Conservation (phyloP, 2,888 invertebrate species). For the Lordiphosa fenestrarum region DNA sequence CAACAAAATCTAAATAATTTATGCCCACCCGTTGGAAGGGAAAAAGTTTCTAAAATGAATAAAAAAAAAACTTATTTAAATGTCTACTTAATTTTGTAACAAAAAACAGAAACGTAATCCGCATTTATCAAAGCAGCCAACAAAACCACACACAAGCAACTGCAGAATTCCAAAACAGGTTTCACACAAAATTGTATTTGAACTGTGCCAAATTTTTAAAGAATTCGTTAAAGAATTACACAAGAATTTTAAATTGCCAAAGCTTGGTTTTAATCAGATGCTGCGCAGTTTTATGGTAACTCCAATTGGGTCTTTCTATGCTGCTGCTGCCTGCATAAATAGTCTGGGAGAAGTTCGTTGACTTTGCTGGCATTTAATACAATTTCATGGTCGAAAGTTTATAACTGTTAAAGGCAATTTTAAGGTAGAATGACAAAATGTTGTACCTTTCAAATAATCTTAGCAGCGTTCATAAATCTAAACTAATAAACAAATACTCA, state of each 20-base stretch:
- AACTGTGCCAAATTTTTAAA: conserved; percentile 45
- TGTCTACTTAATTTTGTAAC: conserved; percentile 2
- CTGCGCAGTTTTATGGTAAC: conserved; percentile 22
- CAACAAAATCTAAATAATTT: conserved; percentile 3
- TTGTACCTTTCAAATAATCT: not conserved
- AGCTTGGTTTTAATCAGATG: conserved; percentile 39
- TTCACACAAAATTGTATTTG: conserved; percentile 26
- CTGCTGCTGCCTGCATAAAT: conserved; percentile 50
- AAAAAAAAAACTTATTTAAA: not conserved
- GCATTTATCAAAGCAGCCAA: conserved; percentile 6
- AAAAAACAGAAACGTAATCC: conserved; percentile 2
- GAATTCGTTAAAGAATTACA: conserved; percentile 42
- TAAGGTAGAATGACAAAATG: not conserved
- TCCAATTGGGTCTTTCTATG: conserved; percentile 20
- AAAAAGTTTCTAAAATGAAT: conserved; percentile 7
- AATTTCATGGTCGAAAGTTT: conserved; percentile 32
- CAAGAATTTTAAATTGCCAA: conserved; percentile 37
- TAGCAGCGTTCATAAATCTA: conserved; percentile 5
- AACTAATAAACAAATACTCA: not conserved
- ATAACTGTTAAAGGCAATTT: conserved; percentile 25
- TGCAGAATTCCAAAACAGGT: conserved; percentile 16
- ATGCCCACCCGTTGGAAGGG: conserved; percentile 1
- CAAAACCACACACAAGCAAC: conserved; percentile 8
- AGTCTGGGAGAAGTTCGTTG: conserved; percentile 46
- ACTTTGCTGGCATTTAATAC: conserved; percentile 32